Evolutionary conservation across 2,113 vertebrate species (phyloP), one percentile per base, ranked within the genome.

Genomic region (Corvus hawaiiensis): DNA sequence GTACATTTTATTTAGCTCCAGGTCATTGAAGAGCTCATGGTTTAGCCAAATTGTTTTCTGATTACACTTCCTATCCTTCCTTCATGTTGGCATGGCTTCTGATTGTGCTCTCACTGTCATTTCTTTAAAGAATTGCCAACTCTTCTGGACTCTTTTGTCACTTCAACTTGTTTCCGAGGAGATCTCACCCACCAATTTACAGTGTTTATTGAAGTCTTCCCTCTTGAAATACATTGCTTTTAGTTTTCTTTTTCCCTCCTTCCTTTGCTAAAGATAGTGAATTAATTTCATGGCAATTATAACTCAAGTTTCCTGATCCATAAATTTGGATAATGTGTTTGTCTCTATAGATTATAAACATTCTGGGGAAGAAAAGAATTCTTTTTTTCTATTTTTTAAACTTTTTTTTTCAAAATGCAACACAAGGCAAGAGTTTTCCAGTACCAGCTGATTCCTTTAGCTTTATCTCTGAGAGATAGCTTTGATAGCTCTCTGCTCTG

Each of bases 41-140:
- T 84, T 93, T 94, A 96, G 95, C 94, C 94, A 95, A 94, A 93
- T 96, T 93, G 86, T 95, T 97, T 97, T 96, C 95, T 92, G 94
- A 96, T 95, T 97, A 92, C 94, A 97, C 95, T 97, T 97, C 96
- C 96, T 97, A 95, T 97, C 94, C 96, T 97, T 97, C 95, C 56
- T 94, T 96, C 93, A 96, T 95, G 95, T 96, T 97, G 96, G 95
- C 96, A 97, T 95, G 95, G 95, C 90, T 96, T 96, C 93, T 96
- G 86, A 90, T 97, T 97, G 96, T 95, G 87, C 61, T 72, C 95
- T 97, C 84, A 95, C 96, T 97, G 95, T 96, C 96, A 97, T 95
- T 96, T 97, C 96, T 97, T 97, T 97, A 96, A 97, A 96, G 95
- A 97, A 97, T 96, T 96, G 96, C 96, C 96, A 97, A 86, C 93